Evolutionary conservation across 2,113 vertebrate genomes (phyloP), one percentile per base, ranked within the genome.

Genomic region (Tyrannus savana): DNA sequence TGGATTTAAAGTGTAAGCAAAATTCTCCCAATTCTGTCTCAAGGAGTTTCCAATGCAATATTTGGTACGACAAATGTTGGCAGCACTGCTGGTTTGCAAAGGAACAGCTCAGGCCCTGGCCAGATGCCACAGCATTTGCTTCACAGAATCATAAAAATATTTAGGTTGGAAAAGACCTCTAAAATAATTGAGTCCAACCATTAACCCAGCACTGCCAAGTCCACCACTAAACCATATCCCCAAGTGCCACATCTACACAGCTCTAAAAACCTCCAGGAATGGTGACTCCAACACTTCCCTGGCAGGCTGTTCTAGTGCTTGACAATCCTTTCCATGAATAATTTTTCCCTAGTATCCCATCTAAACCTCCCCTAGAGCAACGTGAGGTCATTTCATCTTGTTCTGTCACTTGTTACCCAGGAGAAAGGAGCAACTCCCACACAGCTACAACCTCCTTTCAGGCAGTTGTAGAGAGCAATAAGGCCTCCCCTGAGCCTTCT

Each of bases 181-280:
- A 33, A 41, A 12, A 12, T 14, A 12, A 15, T 15, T 0, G 1
- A 42, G 17, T 69, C 17, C 8, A 9, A 7, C 14, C 13, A 31
- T 19, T 19, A 49, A 41, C 9, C 16, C 17, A 41, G 21, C 14
- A 7, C 14, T 31, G 55, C 39, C 24, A 41, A 69, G 27, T 27
- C 21, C 39, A 15, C 3, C 0, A 2, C 11, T 69, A 69, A 62
- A 47, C 25, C 25, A 16, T 19, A 30, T 41, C 17, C 21, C n/a
- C 9, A 55, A 7, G 19, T 21, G 47, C 25, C 63, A 41, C 47
- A 55, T 41, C 41, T 12, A 23, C 12, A 17, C 24, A 55, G 24
- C 30, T 39, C 16, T n/a, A 25, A 31, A 60, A 47, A 4, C 4
- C 31, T 41, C 37, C 10, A 12, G 14, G 44, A 83, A 31, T 2